A percentile compares a stretch with the other conserved stretches of the same genome.
Conservation (phyloP, 2,113 vertebrate species). For the Psophia crepitans region DNA sequence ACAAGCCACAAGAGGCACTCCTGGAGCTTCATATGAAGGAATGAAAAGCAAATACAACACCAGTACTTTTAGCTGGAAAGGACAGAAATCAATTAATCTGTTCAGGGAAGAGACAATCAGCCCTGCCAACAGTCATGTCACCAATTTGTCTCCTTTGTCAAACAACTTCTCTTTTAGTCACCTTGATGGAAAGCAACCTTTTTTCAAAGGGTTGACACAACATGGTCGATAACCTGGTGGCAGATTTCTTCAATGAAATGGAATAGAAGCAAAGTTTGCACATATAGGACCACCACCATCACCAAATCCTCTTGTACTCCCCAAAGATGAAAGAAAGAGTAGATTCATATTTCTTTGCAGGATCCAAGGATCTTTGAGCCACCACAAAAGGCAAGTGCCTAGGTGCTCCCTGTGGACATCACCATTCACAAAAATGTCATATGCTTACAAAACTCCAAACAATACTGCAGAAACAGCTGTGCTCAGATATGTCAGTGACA, state of each 20-base stretch:
- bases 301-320: neutral
- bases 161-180: neutral
- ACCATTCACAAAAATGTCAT: neutral
- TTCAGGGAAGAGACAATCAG: neutral
- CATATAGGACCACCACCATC: neutral
- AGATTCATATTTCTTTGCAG: neutral
- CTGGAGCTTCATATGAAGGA: neutral
- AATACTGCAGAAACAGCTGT: neutral
- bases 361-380: neutral
- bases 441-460: neutral
- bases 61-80: neutral
- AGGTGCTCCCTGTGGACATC: neutral
- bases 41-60: neutral
- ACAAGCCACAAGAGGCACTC: neutral
- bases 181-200: neutral
- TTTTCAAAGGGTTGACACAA: neutral
- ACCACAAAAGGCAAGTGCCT: neutral
- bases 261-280: neutral
- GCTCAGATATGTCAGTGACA: neutral
- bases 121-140: neutral
- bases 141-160: neutral
- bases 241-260: neutral
- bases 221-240: neutral
- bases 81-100: neutral
- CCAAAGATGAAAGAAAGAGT: neutral